These are phyloP conservation scores for Lymantria monacha DNA, from an alignment of 2,888 invertebrate species.

Conservation along the genomic window DNA sequence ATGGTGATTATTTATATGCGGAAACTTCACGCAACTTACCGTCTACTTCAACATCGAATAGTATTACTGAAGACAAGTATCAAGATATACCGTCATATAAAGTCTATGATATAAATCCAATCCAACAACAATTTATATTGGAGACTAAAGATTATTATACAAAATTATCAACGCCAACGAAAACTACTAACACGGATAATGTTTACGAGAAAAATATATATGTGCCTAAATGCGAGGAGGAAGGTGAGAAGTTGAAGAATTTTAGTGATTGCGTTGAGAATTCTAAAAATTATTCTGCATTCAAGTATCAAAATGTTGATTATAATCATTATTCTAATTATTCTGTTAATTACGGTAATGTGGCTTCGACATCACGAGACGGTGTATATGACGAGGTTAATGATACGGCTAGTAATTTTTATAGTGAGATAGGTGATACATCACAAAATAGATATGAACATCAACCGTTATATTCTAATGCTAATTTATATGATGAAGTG, in stretches of 20 bases:
- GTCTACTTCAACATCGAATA: constrained; percentile 37
- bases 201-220: constrained; percentile 75
- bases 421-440: constrained; percentile 64
- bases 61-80: constrained; percentile 36
- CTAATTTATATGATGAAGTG: constrained; percentile 70
- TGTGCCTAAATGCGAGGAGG: constrained; percentile 64
- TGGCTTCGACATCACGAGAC: constrained; percentile 42
- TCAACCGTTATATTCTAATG: constrained; percentile 43
- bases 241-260: constrained; percentile 61
- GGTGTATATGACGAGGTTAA: constrained; percentile 66
- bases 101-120: constrained; percentile 59
- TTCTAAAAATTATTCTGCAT: constrained; percentile 70
- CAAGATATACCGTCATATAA: constrained; percentile 64
- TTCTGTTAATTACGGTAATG: constrained; percentile 35
- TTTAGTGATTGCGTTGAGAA: constrained; percentile 68
- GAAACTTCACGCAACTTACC: constrained; percentile 45
- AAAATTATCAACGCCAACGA: constrained; percentile 59
- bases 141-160: constrained; percentile 74
- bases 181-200: constrained; percentile 41
- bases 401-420: constrained; percentile 63
- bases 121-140: constrained; percentile 62
- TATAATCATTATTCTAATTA: constrained; percentile 46
- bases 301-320: constrained; percentile 68
- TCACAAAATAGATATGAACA: constrained; percentile 33
- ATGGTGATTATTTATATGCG: constrained; percentile 59